phyloP scores from a whole-genome alignment of 2,888 invertebrate species.

The Halictus quadricinctus region DNA sequence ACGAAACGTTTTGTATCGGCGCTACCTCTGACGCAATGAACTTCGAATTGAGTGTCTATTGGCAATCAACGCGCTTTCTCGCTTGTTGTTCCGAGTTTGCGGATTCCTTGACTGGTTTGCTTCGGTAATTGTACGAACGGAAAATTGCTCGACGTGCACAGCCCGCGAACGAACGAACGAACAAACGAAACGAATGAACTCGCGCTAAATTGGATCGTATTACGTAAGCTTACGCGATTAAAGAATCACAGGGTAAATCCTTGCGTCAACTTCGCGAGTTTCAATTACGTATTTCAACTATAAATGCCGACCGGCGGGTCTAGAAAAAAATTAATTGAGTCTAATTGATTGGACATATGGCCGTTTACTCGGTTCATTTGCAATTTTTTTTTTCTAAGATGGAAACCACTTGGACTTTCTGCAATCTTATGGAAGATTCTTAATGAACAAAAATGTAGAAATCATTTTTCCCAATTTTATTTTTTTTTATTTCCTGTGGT shows the following conservation, averaged over 20 bases:
- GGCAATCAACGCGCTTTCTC: not conserved
- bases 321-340: not conserved
- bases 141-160: conserved; percentile 31
- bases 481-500: too few species aligned
- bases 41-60: conserved; percentile 27
- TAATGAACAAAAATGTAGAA: too few species aligned
- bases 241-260: conserved; percentile 70
- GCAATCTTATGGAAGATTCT: too few species aligned
- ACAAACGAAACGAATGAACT: conserved; percentile 52
- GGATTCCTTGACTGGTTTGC: conserved; percentile 48
- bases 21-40: conserved; percentile 1
- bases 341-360: conserved; percentile 1
- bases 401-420: not conserved
- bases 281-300: conserved; percentile 51
- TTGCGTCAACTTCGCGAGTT: conserved; percentile 61
- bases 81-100: conserved; percentile 36
- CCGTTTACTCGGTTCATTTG: conserved; percentile 12
- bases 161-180: conserved; percentile 21
- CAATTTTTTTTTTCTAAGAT: too few species aligned
- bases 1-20: not conserved
- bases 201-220: conserved; percentile 69
- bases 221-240: conserved; percentile 68
- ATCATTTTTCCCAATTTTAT: too few species aligned
- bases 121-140: conserved; percentile 44
- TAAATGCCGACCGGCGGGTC: conserved; percentile 27